Evolutionary conservation across 2,113 vertebrate species (phyloP).

Genomic region (Dendropsophus ebraccatus): DNA sequence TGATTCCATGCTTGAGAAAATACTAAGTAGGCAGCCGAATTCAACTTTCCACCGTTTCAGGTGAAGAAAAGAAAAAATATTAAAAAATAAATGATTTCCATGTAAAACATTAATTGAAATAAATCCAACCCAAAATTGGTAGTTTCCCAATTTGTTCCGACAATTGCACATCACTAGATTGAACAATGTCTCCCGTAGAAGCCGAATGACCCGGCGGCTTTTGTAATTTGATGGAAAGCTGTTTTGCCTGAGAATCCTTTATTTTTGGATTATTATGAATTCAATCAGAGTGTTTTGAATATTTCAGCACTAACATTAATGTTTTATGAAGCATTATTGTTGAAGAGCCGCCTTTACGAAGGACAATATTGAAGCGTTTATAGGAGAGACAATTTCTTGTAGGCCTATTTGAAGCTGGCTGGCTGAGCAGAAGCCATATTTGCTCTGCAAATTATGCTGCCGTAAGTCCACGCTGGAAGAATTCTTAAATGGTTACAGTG

Average conservation of each 20-base stretch:
- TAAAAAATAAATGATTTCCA: too few relatives aligned
- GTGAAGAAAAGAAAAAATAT: conserved; percentile 57
- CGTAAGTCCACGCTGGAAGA: neutral
- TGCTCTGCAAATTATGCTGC: neutral
- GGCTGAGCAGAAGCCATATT: conserved; percentile 25
- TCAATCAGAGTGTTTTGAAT: conserved; percentile 63
- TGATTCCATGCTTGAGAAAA: conserved; percentile 66
- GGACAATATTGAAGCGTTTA: conserved; percentile 63
- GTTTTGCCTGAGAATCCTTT: conserved; percentile 25
- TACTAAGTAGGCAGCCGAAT: conserved; percentile 62
- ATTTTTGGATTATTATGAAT: conserved; percentile 56
- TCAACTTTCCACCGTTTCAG: conserved; percentile 63
- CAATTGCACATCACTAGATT: conserved; percentile 51
- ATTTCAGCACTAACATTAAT: conserved; percentile 58
- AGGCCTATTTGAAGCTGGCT: neutral
- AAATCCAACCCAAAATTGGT: conserved; percentile 65
- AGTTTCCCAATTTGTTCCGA: conserved; percentile 64
- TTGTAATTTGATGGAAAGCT: conserved; percentile 1
- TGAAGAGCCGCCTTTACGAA: conserved; percentile 52
- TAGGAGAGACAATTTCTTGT: conserved; percentile 54
- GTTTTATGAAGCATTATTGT: conserved; percentile 61
- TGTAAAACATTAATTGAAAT: conserved; percentile 63
- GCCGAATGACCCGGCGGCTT: neutral
- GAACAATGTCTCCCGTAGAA: conserved; percentile 4
- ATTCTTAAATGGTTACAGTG: conserved; percentile 11